Evolutionary conservation across 2,888 invertebrate species (phyloP), one percentile per base, ranked within the genome.

Genomic region (Leucoptera coffeella): DNA sequence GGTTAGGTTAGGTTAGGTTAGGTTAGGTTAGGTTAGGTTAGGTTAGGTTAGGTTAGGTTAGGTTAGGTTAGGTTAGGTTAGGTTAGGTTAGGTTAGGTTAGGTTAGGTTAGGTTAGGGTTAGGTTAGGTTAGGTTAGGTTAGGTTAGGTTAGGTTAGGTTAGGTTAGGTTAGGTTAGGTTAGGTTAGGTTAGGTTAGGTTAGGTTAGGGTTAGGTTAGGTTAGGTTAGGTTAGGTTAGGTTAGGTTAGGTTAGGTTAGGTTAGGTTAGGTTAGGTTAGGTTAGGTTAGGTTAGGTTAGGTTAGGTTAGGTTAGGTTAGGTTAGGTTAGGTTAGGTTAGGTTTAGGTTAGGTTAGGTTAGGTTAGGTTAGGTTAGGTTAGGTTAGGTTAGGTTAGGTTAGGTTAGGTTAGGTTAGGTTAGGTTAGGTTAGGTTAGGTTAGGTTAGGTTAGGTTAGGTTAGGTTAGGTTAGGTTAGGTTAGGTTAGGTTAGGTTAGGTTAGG

Each of bases 1-100:
- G 28, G 28, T 28, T 28, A 28, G 28, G 28, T 28, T 28, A 28
- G 28, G 28, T 28, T 28, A 28, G 28, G 28, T 28, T 28, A 28
- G 28, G 28, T 28, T 28, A 28, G 28, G 28, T 28, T 28, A 28
- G 28, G 28, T 25, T 25, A 25, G 25, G 25, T 25, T 25, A 25
- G 25, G 23, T 28, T 23, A 17, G 28, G 26, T 26, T 26, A 26
- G 26, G 26, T 26, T 26, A 26, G 26, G 26, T 26, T 26, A 26
- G 25, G 25, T 25, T 25, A 25, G 25, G 25, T 25, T 25, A 25
- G 25, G 25, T 25, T 25, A 25, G 25, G 25, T 25, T 25, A 25
- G 25, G 25, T 25, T 25, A 15, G 25, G 25, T 25, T 25, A 15
- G 25, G 25, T 25, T 25, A 25, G 25, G 25, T 25, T 25, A 15